Conservation (phyloP, 2,113 vertebrate genomes). For the Rallus limicola region DNA sequence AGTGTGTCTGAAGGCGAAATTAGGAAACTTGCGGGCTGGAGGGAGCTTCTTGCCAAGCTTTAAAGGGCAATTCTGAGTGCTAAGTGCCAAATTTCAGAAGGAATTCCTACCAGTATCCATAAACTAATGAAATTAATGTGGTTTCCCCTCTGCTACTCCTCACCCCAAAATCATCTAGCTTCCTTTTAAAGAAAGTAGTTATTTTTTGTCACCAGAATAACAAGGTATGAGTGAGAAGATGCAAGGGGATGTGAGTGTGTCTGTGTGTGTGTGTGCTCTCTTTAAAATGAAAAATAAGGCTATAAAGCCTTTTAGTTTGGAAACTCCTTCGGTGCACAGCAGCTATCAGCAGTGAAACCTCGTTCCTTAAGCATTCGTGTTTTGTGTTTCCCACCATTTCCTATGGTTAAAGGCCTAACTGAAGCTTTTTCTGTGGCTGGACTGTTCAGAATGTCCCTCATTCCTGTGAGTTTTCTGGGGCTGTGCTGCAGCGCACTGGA, state of each 20-base stretch:
- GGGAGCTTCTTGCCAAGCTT: constrained; percentile 48
- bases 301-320: background rate
- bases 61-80: constrained; percentile 38
- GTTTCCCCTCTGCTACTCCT: constrained; percentile 57
- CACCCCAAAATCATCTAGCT: background rate
- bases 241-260: background rate
- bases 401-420: background rate
- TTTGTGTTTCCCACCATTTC: background rate
- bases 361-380: background rate
- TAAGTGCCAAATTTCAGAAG: constrained; percentile 45
- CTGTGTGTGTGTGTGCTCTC: background rate
- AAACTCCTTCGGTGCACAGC: background rate
- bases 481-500: background rate
- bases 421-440: background rate
- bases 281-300: background rate
- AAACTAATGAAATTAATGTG: constrained; percentile 63
- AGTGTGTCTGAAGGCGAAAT: constrained; percentile 37
- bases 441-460: background rate
- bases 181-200: constrained; percentile 46
- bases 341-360: background rate
- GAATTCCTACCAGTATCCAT: constrained; percentile 39
- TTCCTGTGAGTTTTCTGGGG: background rate
- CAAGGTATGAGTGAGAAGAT: background rate
- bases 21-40: constrained; percentile 58
- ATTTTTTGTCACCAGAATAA: constrained; percentile 8